A percentile compares a stretch with the other conserved stretches of the same genome.
Conservation (phyloP, 2,888 invertebrate species). For the Caenorhabditis macrosperma region DNA sequence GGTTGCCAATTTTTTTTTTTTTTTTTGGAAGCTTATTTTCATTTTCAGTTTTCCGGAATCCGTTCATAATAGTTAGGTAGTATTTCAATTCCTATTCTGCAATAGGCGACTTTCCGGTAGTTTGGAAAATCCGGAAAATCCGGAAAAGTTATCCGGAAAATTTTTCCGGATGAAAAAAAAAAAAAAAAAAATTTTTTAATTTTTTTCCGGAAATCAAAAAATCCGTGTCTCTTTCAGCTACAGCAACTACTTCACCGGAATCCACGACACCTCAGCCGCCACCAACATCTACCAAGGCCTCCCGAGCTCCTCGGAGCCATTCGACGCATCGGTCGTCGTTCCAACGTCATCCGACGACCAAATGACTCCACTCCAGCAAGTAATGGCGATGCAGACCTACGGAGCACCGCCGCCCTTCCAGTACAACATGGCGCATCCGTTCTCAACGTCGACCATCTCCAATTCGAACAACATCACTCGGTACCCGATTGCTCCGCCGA, state of each 20-base stretch:
- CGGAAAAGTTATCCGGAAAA: too few relatives aligned
- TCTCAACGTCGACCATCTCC: constrained; percentile 59
- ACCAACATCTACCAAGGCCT: constrained; percentile 68
- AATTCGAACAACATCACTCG: constrained; percentile 61
- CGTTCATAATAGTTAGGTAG: too few relatives aligned
- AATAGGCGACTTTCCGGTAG: too few relatives aligned
- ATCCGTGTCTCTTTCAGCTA: constrained; percentile 34
- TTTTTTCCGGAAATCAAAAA: too few relatives aligned
- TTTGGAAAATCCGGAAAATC: too few relatives aligned
- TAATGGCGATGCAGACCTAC: constrained; percentile 78
- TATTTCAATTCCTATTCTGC: too few relatives aligned
- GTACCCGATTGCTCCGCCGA: constrained; percentile 72
- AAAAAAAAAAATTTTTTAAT: neutral
- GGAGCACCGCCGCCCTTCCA: constrained; percentile 68
- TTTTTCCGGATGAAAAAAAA: neutral
- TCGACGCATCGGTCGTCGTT: constrained; percentile 68
- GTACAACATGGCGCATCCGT: constrained; percentile 73
- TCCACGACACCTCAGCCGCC: constrained; percentile 55
- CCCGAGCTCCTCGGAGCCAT: constrained; percentile 66
- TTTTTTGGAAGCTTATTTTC: too few relatives aligned
- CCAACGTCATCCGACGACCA: constrained; percentile 68
- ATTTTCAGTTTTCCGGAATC: too few relatives aligned
- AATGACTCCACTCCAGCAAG: constrained; percentile 72
- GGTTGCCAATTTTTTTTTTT: too few relatives aligned
- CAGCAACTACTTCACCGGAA: constrained; percentile 70